Evolutionary conservation across 1,140 invertebrate species (phyloP), one percentile per base, ranked within the genome.

Genomic region (Thaumetopoea pityocampa): DNA sequence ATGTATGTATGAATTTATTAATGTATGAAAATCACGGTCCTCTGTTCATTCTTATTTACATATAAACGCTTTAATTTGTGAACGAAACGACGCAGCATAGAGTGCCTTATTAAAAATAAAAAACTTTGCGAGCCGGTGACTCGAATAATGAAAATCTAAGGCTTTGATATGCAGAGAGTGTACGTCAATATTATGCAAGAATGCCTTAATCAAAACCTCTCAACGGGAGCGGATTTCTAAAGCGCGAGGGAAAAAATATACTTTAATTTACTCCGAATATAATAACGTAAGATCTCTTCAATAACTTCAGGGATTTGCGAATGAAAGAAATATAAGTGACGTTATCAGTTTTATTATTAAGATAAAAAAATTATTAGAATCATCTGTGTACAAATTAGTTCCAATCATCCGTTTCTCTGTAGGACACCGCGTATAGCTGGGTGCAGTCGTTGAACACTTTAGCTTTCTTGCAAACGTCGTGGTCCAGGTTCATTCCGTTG

Each of bases 361-460:
- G 23, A 27, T 41, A 26, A 16, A 30, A 45, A 51, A 27, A 7
- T 10, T 35, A 3, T 1, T 32, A 24, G 14, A 42, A 2, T 2
- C 27, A 28, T 15, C n/a, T n/a, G n/a, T 42, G 7, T 23, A 34
- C 6, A 9, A 5, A 28, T 3, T 12, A 37, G 10, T 37, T 35
- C 22, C 35, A 64, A 5, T 55, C 52, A 5, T 77, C 68, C 5
- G 47, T 29, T 12, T 78, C 74, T 40, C 30, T 65, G 36, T 67
- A 80, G 2, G 78, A 70, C 22, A 82, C 72, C 1, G 71, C 73
- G 38, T 80, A 83, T n/a, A 83, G 38, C 37, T 83, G 79, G 9
- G 79, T 83, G 42, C 79, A 83, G 12, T 83, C 76, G 26, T 83
- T 83, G 35, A 83, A 83, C 5, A 83, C 73, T 26, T 83, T 83